These are phyloP conservation scores for Lepus americanus DNA, from an alignment of 2,113 vertebrate genomes.

Conservation along the genomic window DNA sequence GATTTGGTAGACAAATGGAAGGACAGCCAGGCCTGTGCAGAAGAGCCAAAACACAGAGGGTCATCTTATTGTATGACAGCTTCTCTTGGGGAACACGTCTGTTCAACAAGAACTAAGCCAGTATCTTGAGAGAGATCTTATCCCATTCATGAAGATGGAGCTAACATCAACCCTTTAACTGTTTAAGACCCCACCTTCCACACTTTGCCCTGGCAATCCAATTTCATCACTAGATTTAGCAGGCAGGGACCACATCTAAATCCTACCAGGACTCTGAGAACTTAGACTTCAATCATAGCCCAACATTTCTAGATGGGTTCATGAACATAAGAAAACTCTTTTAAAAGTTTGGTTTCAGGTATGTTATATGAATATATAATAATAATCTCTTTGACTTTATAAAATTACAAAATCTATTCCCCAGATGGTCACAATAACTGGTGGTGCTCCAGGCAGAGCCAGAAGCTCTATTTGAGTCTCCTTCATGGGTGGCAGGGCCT, in stretches of 20 bases:
- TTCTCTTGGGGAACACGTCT: accelerated
- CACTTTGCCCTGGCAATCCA: neutral
- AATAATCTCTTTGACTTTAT: neutral
- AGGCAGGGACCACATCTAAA: neutral
- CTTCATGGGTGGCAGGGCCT: no score
- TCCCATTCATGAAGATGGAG: no score
- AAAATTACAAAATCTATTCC: neutral
- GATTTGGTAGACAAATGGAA: neutral
- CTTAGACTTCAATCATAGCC: neutral
- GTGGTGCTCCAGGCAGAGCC: no score
- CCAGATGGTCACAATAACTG: no score
- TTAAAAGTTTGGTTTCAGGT: neutral
- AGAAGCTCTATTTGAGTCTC: no score
- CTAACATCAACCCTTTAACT: neutral
- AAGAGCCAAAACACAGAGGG: no score
- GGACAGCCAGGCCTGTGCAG: accelerated
- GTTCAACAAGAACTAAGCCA: neutral
- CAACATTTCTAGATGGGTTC: neutral
- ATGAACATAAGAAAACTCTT: neutral
- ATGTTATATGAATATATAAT: neutral
- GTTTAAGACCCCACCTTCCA: neutral
- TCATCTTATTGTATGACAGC: neutral
- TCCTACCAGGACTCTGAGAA: neutral
- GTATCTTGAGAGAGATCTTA: neutral
- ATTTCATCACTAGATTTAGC: neutral